Base-by-base conservation (phyloP, 2,888 invertebrate species). In the Strigamia crassipes region DNA sequence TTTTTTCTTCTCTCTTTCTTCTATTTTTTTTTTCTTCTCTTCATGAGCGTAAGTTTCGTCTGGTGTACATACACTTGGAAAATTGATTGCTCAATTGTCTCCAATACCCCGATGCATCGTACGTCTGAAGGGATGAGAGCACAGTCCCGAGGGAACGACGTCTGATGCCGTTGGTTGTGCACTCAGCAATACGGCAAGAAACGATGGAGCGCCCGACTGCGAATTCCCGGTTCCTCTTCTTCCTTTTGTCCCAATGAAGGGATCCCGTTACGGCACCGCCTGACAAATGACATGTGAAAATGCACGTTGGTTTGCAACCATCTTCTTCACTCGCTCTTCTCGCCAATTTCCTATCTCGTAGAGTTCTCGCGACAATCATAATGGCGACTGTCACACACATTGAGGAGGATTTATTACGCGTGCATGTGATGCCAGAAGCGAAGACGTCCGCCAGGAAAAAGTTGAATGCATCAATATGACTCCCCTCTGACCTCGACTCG, bases 61-160 rank as follows among this genome's bases (percentile, higher is more conserved):
- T 73, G 13, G 2, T 73, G 73, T 73, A 73, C 73, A 27, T 31
- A 73, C 73, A 73, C 73, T 73, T 73, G 73, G 73, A 42, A 66
- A 81, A 81, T 81, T 81, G 81, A 81, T 81, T 81, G 81, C 81
- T 66, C 81, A 81, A 81, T 81, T 81, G 81, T 81, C 66, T 81
- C 21, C 66, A 81, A 81, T 81, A n/a, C 81, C 66, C 81, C 38
- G 42, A 66, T 38, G 81, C 66, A 34, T 81, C 81, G 81, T 81
- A 81, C 51, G 81, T 81, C 81, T 81, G 81, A 81, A 42, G 81
- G 81, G 81, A 81, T 81, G 81, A 81, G 81, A 81, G 81, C 81
- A 18, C 38, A 27, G 81, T 34, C 66, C 81, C 66, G 34, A 1
- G 81, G 66, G 81, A 42, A n/a, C 80, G 80, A 23, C 51, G 81